Conservation (phyloP, 2,888 invertebrate genomes). For the Scaeva pyrastri region DNA sequence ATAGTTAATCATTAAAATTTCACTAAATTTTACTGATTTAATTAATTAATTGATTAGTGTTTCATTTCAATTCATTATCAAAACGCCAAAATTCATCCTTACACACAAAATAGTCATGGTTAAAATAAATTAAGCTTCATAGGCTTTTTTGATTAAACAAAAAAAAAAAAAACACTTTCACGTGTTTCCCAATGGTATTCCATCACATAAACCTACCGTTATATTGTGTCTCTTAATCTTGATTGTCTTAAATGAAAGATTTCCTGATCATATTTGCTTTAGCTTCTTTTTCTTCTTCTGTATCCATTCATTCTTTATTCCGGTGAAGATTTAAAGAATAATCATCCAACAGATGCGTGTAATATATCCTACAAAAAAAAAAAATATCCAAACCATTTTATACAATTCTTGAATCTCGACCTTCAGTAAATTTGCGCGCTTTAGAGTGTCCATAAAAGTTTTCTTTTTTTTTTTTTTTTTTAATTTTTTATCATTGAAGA, state of each 20-base stretch:
- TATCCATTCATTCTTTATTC: conserved; percentile 13
- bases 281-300: conserved; percentile 2
- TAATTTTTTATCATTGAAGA: conserved; percentile 2
- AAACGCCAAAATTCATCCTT: no score
- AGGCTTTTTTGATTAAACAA: not conserved
- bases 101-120: not conserved
- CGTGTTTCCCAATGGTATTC: not conserved
- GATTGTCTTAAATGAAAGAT: conserved; percentile 74
- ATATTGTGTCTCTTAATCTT: conserved; percentile 54
- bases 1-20: no score
- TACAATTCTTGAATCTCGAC: conserved; percentile 14
- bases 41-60: no score
- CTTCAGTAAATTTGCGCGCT: conserved; percentile 35
- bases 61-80: no score
- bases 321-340: conserved; percentile 37
- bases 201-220: conserved; percentile 1
- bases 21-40: no score
- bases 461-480: conserved; percentile 15
- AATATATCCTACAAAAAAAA: conserved; percentile 12
- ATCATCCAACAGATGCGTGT: conserved; percentile 59
- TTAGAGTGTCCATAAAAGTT: not conserved
- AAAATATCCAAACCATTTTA: conserved; percentile 22
- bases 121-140: not conserved
- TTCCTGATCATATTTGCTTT: conserved; percentile 67
- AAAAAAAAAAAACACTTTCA: not conserved